phyloP scores from a whole-genome alignment of 2,113 vertebrate species.

The Saccopteryx leptura region DNA sequence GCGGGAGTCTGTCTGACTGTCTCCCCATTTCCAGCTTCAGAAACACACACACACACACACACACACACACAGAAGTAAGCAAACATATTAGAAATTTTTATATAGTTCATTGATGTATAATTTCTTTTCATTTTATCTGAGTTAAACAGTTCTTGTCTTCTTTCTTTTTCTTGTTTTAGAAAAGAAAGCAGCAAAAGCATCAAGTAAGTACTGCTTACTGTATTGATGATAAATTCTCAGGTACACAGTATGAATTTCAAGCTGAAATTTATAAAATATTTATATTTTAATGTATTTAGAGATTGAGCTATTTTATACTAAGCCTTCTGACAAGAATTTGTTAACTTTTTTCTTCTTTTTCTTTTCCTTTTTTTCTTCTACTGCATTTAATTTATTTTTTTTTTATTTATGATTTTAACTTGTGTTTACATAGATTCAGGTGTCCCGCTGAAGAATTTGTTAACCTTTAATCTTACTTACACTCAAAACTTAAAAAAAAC shows the following conservation, averaged over 20 bases:
- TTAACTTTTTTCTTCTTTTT: background rate
- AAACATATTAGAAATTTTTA: background rate
- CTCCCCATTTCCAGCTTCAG: too few species aligned
- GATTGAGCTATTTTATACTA: background rate
- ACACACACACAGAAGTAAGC: background rate
- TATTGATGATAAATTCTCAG: constrained; percentile 7
- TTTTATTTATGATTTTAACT: too few species aligned
- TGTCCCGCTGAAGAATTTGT: too few species aligned
- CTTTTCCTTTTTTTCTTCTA: too few species aligned
- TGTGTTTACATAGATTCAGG: too few species aligned
- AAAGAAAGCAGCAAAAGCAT: constrained; percentile 74
- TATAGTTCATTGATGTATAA: background rate
- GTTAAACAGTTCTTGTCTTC: constrained; percentile 57
- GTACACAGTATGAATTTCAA: background rate
- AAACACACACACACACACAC: too few species aligned
- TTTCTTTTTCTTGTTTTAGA: constrained; percentile 18
- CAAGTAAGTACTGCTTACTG: constrained; percentile 65
- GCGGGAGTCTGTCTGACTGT: too few species aligned
- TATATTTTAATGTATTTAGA: constrained; percentile 24
- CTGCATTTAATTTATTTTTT: too few species aligned
- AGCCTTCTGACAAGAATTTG: background rate
- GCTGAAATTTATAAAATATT: constrained; percentile 21
- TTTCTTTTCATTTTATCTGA: constrained; percentile 59
- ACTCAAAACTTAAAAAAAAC: background rate
- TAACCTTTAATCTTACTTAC: constrained; percentile 28